A percentile compares a stretch with the other conserved stretches of the same genome.
Conservation (phyloP, 2,888 invertebrate species). For the Ophraella communa region DNA sequence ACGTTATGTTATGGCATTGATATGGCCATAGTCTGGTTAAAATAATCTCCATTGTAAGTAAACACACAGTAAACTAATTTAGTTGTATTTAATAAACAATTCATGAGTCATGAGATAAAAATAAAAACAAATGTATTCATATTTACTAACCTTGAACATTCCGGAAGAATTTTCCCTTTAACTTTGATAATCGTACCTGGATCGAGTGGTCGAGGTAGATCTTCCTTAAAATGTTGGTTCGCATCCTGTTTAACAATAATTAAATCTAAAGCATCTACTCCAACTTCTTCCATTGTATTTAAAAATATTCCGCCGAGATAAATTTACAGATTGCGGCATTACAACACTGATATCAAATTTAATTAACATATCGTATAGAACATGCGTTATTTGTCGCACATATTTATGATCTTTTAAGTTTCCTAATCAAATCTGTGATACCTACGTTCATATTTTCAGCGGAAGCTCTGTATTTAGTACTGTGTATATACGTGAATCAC, state of each 20-base stretch:
- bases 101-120: not conserved
- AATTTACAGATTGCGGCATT: not conserved
- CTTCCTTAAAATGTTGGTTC: conserved; percentile 38
- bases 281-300: conserved; percentile 30
- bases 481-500: not conserved
- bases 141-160: conserved; percentile 47
- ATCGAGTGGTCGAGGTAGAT: conserved; percentile 45
- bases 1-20: too few species aligned
- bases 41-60: too few species aligned
- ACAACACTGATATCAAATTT: not conserved
- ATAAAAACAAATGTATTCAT: not conserved
- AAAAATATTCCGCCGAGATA: too few species aligned
- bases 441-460: not conserved
- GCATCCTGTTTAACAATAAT: conserved; percentile 44
- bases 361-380: not conserved
- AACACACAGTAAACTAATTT: not conserved
- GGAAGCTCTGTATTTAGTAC: not conserved
- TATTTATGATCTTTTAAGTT: not conserved
- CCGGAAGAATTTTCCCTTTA: conserved; percentile 40
- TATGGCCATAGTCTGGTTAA: too few species aligned
- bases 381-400: not conserved
- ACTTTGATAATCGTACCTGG: conserved; percentile 48
- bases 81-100: not conserved
- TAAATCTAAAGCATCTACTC: conserved; percentile 40
- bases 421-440: too few species aligned